Evolutionary conservation across 2,797 vertebrate species (phyloP).

Genomic region (Glossophaga mutica): DNA sequence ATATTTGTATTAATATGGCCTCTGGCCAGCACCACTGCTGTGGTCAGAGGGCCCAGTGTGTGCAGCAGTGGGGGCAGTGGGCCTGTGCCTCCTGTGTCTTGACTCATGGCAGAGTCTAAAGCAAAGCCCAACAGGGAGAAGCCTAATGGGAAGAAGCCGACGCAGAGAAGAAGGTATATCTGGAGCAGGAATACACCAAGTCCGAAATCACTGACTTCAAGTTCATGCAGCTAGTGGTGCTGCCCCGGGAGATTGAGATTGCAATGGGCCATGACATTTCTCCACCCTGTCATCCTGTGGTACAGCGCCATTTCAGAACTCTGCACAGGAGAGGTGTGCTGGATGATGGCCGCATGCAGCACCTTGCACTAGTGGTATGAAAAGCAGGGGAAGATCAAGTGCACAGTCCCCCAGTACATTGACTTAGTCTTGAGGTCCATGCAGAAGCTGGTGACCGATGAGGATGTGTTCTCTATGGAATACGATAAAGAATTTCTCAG

Average conservation of each 20-base stretch:
- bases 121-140: slow-evolving; percentile 89
- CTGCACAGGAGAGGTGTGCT: slow-evolving; percentile 95
- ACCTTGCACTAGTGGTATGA: slow-evolving; percentile 98
- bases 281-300: slow-evolving; percentile 96
- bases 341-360: slow-evolving; percentile 74
- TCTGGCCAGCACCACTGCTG: neutral
- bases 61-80: fast-evolving
- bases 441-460: slow-evolving; percentile 95
- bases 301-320: slow-evolving; percentile 98
- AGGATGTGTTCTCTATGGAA: slow-evolving; percentile 96
- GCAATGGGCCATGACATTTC: slow-evolving; percentile 94
- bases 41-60: neutral
- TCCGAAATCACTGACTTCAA: slow-evolving; percentile 94
- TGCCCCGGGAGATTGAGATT: slow-evolving; percentile 95
- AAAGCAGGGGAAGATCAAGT: slow-evolving; percentile 95
- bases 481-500: slow-evolving; percentile 94
- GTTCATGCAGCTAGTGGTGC: slow-evolving; percentile 94
- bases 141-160: slow-evolving; percentile 89
- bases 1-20: neutral
- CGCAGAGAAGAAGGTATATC: slow-evolving; percentile 92
- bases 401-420: slow-evolving; percentile 94
- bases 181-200: slow-evolving; percentile 93
- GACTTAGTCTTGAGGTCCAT: slow-evolving; percentile 96
- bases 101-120: slow-evolving; percentile 88
- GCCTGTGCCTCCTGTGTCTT: neutral